Evolutionary conservation across 2,888 invertebrate genomes (phyloP).

Genomic region (Crossocerus cetratus): DNA sequence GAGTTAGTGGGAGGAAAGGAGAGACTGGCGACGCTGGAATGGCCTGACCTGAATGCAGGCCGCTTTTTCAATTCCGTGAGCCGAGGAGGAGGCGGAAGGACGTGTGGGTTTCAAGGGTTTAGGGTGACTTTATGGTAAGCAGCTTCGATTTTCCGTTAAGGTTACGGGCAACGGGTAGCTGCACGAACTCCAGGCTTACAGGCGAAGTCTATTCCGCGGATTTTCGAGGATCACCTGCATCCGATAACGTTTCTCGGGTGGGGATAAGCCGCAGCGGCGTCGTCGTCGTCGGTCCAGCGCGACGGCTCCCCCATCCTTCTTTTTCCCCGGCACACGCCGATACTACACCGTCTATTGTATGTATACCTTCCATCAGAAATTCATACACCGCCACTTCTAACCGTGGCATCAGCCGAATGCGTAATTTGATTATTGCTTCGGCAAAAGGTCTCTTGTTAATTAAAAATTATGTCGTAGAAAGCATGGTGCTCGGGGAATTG

Average conservation of each 20-base stretch:
- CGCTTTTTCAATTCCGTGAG: constrained; percentile 62
- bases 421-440: too few species aligned
- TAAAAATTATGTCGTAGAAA: not conserved
- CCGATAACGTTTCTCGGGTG: constrained; percentile 60
- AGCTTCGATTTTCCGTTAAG: constrained; percentile 76
- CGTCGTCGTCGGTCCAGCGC: constrained; percentile 42
- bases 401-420: not conserved
- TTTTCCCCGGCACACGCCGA: constrained; percentile 42
- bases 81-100: constrained; percentile 54
- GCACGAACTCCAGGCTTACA: constrained; percentile 57
- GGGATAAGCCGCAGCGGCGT: constrained; percentile 44
- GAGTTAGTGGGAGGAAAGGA: constrained; percentile 2
- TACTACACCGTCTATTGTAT: constrained; percentile 36
- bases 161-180: constrained; percentile 64
- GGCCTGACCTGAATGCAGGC: constrained; percentile 3
- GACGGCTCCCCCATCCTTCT: constrained; percentile 39
- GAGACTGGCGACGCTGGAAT: not conserved
- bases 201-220: constrained; percentile 63
- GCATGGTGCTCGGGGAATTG: too few species aligned
- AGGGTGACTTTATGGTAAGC: constrained; percentile 74
- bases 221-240: constrained; percentile 66
- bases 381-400: not conserved
- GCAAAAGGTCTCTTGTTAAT: not conserved
- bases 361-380: not conserved
- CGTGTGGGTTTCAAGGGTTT: constrained; percentile 68